These are phyloP conservation scores for Aspidoscelis tigris DNA, from an alignment of 2,113 vertebrate genomes.

Conservation along the genomic window DNA sequence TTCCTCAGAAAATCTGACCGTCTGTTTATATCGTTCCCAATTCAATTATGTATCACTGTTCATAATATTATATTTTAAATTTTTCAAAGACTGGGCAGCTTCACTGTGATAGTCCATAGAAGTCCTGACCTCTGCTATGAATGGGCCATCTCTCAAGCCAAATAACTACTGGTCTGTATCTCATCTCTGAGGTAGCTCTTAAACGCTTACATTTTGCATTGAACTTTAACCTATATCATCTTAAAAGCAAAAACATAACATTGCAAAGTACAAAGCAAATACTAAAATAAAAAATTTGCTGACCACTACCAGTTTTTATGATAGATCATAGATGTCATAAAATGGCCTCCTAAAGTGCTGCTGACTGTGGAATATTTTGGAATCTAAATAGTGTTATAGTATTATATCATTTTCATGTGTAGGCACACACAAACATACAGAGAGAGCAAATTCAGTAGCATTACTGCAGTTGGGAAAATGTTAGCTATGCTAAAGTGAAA, in stretches of 20 bases:
- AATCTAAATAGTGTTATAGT: conserved; percentile 31
- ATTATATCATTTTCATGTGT: background rate
- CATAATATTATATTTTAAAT: background rate
- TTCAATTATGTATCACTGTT: background rate
- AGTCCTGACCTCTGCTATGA: background rate
- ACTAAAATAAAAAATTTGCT: conserved; percentile 30
- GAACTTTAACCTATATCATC: conserved; percentile 22
- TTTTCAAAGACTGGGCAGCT: background rate
- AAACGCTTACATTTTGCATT: conserved; percentile 25
- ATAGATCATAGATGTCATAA: conserved; percentile 33
- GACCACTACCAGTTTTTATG: conserved; percentile 35
- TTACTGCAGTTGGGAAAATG: background rate
- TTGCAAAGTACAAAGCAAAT: conserved; percentile 17
- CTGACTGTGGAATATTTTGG: conserved; percentile 27
- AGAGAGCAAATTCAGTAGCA: conserved; percentile 1
- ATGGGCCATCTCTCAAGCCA: background rate
- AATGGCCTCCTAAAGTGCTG: conserved; percentile 27
- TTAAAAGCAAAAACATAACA: conserved; percentile 29
- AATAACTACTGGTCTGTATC: background rate
- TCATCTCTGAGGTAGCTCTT: background rate
- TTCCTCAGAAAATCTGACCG: background rate
- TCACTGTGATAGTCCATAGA: background rate
- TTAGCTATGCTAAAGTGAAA: background rate
- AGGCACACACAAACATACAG: background rate
- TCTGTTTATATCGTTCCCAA: background rate